Conservation (phyloP, 2,797 vertebrate genomes). For the Acipenser transmontanus region DNA sequence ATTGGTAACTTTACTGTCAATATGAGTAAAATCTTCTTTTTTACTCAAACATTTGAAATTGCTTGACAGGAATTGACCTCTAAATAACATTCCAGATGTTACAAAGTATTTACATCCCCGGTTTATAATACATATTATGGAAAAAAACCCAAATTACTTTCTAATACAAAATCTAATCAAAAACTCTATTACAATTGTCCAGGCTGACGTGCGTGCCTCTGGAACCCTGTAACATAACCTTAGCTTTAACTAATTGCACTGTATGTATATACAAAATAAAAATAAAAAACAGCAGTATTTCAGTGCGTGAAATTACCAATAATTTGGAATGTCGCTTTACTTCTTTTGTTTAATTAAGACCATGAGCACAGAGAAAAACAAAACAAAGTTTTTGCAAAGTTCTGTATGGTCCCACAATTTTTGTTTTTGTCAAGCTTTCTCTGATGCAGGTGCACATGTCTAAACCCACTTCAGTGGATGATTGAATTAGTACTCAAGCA, state of each 20-base stretch:
- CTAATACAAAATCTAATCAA: no score
- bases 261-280: background rate
- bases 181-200: no score
- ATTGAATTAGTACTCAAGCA: conserved; percentile 1
- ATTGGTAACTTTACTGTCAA: no score
- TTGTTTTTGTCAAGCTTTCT: background rate
- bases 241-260: background rate
- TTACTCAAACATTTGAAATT: no score
- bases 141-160: no score
- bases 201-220: no score
- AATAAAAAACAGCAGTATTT: background rate
- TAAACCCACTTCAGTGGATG: background rate
- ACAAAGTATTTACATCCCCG: no score
- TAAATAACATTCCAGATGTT: no score
- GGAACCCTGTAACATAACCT: background rate
- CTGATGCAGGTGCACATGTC: background rate
- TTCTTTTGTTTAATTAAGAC: background rate
- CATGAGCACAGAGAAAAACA: background rate
- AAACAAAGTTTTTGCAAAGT: background rate
- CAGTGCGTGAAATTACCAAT: background rate
- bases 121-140: no score
- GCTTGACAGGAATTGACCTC: no score
- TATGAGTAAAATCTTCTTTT: no score
- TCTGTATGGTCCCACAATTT: background rate
- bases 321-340: background rate